phyloP scores from a whole-genome alignment of 2,113 vertebrate species.

The Pelecanoides urinatrix region DNA sequence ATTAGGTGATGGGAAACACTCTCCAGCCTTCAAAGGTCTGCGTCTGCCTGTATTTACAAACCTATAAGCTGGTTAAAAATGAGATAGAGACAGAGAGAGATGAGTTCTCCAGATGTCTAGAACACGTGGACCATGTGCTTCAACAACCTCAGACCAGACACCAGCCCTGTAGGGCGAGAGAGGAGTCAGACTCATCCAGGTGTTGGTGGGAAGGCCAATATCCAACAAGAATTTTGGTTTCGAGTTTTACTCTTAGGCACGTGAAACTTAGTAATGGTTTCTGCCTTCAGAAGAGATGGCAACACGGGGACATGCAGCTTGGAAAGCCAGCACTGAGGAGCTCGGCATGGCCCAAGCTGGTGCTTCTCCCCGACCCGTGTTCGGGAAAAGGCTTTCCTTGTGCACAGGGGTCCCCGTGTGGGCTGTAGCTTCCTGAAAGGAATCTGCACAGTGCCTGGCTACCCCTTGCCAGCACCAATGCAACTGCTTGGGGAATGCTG shows the following conservation, averaged over 20 bases:
- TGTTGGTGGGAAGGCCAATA: not conserved
- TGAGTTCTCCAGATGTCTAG: not conserved
- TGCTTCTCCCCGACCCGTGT: not conserved
- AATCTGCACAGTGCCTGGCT: not conserved
- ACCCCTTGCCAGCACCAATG: not conserved
- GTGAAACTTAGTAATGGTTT: not conserved
- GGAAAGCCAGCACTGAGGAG: not conserved
- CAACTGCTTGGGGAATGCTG: not conserved
- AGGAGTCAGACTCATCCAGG: not conserved
- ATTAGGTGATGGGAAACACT: not conserved
- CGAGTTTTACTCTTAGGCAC: not conserved
- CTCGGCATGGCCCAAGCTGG: not conserved
- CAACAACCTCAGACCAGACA: not conserved
- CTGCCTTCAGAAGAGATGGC: not conserved
- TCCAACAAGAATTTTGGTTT: not conserved
- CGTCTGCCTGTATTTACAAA: not conserved
- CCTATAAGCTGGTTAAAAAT: not conserved
- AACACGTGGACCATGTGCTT: not conserved
- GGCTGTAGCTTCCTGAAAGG: not conserved
- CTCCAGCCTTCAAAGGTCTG: not conserved
- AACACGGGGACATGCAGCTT: not conserved
- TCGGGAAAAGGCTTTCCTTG: not conserved
- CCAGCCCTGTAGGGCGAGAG: not conserved
- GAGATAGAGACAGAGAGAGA: not conserved
- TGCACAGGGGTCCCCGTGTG: not conserved